phyloP scores from a whole-genome alignment of 2,113 vertebrate species.

The Hippocampus zosterae region DNA sequence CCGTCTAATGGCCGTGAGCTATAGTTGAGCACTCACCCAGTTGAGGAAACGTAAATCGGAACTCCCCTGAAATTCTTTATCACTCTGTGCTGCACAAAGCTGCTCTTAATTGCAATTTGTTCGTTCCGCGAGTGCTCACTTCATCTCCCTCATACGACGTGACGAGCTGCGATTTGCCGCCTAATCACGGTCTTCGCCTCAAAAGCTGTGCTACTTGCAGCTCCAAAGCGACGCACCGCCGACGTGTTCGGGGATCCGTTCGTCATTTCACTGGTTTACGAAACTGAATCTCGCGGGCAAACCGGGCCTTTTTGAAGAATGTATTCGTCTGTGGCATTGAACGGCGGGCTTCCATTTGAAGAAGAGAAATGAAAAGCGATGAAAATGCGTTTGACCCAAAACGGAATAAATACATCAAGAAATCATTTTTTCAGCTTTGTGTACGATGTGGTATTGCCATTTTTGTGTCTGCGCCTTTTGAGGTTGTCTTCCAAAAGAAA shows the following conservation, averaged over 20 bases:
- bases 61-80: neutral
- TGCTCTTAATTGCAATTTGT: no score
- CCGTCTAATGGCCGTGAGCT: conserved; percentile 44
- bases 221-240: neutral
- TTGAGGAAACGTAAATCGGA: conserved; percentile 23
- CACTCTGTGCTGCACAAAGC: no score
- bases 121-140: no score
- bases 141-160: neutral
- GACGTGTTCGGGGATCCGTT: neutral
- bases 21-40: conserved; percentile 39
- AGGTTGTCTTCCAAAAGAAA: conserved; percentile 1
- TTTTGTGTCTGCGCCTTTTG: neutral
- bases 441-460: neutral
- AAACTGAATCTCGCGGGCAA: neutral
- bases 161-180: neutral
- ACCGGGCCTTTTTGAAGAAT: neutral
- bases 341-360: neutral
- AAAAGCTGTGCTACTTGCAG: neutral
- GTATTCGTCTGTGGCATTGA: neutral
- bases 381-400: neutral
- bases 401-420: neutral
- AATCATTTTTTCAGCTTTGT: neutral
- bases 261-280: neutral
- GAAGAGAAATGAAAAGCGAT: no score
- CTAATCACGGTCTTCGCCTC: neutral